Evolutionary conservation across 2,797 vertebrate species (phyloP), one percentile per base, ranked within the genome.

Genomic region (Chrysocyon brachyurus): DNA sequence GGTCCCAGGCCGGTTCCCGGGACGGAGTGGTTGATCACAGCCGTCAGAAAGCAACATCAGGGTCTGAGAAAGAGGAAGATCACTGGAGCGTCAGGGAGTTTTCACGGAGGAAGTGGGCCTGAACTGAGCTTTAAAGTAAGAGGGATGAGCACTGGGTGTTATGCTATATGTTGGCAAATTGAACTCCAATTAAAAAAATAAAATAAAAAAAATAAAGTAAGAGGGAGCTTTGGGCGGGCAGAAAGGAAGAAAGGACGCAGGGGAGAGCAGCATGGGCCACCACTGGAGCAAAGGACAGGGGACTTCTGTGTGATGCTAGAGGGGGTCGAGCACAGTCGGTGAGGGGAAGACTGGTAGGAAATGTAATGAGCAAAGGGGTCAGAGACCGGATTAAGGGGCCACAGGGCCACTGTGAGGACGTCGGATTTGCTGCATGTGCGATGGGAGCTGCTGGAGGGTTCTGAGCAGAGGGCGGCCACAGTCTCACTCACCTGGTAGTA

Each of bases 351-450:
- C 61, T 59, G 28, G 4, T 8, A 22, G 64, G 12, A 70, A 68
- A 61, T 11, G 46, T 28, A 46, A 19, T 6, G 8, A 12, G 16
- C 54, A n/a, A 72, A 57, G 72, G 61, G 36, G 6, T 46, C 79
- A 57, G 78, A 90, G 40, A 75, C 15, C 59, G 63, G 21, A n/a
- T 14, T 4, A 89, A 73, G 46, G 33, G 36, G 57, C 19, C 56
- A 22, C 0, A 0, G 10, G 81, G 46, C 52, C 68, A 33, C 52
- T 14, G 6, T 6, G 8, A 28, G 0, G 17, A 56, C 16, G 22
- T 15, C 0, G 19, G 78, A n/a, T 57, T 61, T 63, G 15, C 64
- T 31, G 7, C 56, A 40, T 84, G 49, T 11, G 0, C 33, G 14
- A 40, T 2, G 12, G 26, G 49, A 36, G n/a, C 19, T 31, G 19